Evolutionary conservation across 1,140 invertebrate genomes (phyloP).

Genomic region (Zaprionus nigranus): DNA sequence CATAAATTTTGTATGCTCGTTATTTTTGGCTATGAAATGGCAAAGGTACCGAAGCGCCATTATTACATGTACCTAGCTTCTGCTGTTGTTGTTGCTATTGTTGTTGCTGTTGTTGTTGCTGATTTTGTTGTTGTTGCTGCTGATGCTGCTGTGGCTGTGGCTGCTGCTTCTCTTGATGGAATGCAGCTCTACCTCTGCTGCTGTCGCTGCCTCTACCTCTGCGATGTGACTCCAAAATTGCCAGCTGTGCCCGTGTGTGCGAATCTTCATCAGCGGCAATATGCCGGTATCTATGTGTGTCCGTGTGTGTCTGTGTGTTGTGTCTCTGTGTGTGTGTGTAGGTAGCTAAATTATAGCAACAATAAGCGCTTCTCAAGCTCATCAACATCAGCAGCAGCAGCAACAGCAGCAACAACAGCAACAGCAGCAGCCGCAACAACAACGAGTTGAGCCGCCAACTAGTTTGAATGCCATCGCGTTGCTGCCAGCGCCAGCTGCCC

Average conservation of each 20-base stretch:
- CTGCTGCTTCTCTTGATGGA: constrained; percentile 3
- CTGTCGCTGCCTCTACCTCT: background rate
- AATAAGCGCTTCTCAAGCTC: constrained; percentile 37
- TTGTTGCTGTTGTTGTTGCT: constrained; percentile 18
- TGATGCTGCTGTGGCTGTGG: background rate
- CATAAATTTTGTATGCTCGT: constrained; percentile 74
- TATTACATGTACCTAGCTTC: constrained; percentile 34
- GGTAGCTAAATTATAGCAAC: constrained; percentile 39
- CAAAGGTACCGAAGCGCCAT: constrained; percentile 51
- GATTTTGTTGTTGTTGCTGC: constrained; percentile 21
- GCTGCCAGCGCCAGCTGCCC: background rate
- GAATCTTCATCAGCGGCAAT: constrained; percentile 13
- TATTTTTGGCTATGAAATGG: constrained; percentile 73
- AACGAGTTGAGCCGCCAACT: constrained; percentile 46
- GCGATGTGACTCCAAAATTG: constrained; percentile 5
- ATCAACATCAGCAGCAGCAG: constrained; percentile 34
- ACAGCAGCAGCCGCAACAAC: constrained; percentile 11
- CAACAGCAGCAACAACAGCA: constrained; percentile 17
- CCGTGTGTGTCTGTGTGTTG: constrained; percentile 1
- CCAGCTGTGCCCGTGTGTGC: constrained; percentile 3
- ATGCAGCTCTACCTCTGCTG: background rate
- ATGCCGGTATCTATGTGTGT: constrained; percentile 13
- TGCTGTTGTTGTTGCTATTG: constrained; percentile 11
- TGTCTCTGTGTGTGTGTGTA: constrained; percentile 10
- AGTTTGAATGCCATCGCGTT: constrained; percentile 39